Evolutionary conservation across 2,888 invertebrate species (phyloP), one percentile per base, ranked within the genome.

Genomic region (Thereva unica): DNA sequence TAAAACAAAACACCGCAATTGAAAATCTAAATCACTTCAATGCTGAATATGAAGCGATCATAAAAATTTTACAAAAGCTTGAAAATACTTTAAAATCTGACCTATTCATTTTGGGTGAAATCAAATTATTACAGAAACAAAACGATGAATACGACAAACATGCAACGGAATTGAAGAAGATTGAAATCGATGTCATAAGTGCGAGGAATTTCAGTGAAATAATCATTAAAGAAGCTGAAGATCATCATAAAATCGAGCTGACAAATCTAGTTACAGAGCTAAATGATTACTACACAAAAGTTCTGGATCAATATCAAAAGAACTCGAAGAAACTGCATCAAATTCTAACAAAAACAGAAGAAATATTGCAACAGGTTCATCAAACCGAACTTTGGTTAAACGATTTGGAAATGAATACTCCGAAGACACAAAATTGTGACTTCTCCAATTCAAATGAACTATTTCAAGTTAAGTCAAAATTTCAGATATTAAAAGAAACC

Each of bases 401-500:
- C 44, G 82, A 82, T 44, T 77, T 90, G 8, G 87, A 88, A 75
- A 80, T 80, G 49, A 87, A 87, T 71, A 84, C 88, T 72, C 88
- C 90, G 1, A 77, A 79, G 37, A 85, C 84, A 54, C 81, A 84
- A 67, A 83, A 85, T 68, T 82, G 82, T 47, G 79, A 82, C 69
- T 86, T 89, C 72, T 81, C 84, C 0, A 88, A 87, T 71, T 87
- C 89, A 1, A 86, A 86, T 23, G 89, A 89, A 76, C 81, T 91
- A 41, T 90, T 90, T 76, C 87, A 87, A 73, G 85, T 89, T 74
- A 89, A 90, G 75, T 84, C 86, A 4, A 85, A 87, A 73, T 90
- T 88, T 78, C 89, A 90, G 77, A 79, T 84, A 12, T 82, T 91
- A 38, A 90, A 89, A 77, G 90, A 91, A 71, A 84, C 86, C 71